Base-by-base conservation (phyloP, 2,797 vertebrate genomes). In the Falco concolor region DNA sequence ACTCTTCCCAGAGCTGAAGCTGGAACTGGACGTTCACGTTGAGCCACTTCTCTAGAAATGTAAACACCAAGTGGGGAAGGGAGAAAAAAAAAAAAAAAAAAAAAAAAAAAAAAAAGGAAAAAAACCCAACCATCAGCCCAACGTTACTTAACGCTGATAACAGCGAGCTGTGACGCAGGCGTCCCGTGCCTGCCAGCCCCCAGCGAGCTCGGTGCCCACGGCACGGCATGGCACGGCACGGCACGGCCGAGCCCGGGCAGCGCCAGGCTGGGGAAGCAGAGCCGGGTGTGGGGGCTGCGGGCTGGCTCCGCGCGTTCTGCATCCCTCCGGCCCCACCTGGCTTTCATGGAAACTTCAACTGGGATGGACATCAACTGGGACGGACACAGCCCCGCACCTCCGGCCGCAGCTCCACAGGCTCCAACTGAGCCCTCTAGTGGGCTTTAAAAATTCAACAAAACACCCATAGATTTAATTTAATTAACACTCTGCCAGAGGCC, bases 371-470 rank as follows among this genome's bases (percentile, higher is more conserved):
- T 38, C 38, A 38, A 38, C 38, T 38, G 38, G 38, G 38, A 63
- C 4, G 90, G 84, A 27, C 65, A 14, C 45, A 20, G 70, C 76
- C 76, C 84, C 56, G 68, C 5, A 2, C 54, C 47, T 60, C 64
- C 42, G 3, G 40, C 15, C 81, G 56, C 53, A 16, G 8, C 36
- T 64, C 45, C n/a, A 45, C 59, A 83, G 87, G 69, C 92, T 92
- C 86, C 79, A 34, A 50, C 67, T 77, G 96, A 95, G 95, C 95
- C 93, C 94, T 95, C 91, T 95, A 96, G 95, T 9, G 93, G 95
- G 85, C 95, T 96, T 70, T 13, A 54, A 78, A 93, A 65, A 40
- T 53, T 59, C 65, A 32, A 73, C 77, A 59, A 75, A 90, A 89
- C 57, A 75, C 75, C 87, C 86, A 21, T 3, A 45, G 84, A 81